These are phyloP conservation scores for Cichlasoma orientale DNA, from an alignment of 2,797 vertebrate species.

Conservation along the genomic window DNA sequence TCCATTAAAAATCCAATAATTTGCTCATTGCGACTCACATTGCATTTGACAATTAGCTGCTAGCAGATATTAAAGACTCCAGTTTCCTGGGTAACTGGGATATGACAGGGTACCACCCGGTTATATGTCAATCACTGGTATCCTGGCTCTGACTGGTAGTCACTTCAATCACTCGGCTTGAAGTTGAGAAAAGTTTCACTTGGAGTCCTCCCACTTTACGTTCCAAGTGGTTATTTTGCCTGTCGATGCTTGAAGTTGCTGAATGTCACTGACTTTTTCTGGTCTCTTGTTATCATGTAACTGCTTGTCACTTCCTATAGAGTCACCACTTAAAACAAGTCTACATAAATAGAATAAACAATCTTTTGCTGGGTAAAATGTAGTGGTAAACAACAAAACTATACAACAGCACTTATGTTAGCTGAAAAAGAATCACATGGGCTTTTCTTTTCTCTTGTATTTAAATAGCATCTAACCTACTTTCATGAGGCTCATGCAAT, in stretches of 20 bases:
- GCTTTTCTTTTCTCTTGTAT: background rate
- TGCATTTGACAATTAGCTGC: background rate
- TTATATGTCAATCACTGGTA: background rate
- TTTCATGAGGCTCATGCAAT: too few relatives aligned
- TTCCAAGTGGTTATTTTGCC: background rate
- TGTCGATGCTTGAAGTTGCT: background rate
- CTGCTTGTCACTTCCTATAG: background rate
- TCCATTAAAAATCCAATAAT: constrained; percentile 1
- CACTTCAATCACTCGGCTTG: background rate
- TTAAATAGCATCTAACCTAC: background rate
- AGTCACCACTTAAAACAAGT: background rate
- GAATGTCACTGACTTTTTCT: background rate
- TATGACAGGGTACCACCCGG: background rate
- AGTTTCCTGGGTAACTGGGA: background rate
- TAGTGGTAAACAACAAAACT: too few relatives aligned
- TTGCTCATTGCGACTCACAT: background rate
- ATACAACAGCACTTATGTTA: too few relatives aligned
- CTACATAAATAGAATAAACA: background rate
- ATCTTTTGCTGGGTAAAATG: too few relatives aligned
- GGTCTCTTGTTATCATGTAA: background rate
- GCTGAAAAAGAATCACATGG: too few relatives aligned
- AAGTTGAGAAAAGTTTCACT: background rate
- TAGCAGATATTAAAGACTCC: background rate
- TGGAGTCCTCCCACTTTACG: background rate
- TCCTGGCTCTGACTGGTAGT: too few relatives aligned